phyloP scores from a whole-genome alignment of 2,113 vertebrate species.

The Aplodontia rufa region DNA sequence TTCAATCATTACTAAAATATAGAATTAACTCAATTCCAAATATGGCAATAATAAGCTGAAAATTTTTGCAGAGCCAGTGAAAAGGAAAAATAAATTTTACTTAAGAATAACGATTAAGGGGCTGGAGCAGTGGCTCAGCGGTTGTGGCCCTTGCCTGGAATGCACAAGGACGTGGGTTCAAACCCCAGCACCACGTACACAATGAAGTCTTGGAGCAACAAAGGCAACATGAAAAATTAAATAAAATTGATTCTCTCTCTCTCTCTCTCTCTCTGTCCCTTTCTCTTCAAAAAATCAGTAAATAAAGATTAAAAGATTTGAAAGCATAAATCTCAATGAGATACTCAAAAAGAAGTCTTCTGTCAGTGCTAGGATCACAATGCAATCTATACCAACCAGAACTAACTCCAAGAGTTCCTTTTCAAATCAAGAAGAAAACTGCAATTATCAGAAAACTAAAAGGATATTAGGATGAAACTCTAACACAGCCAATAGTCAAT shows the following conservation, averaged over 20 bases:
- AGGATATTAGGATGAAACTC: neutral
- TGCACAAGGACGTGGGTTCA: too few relatives aligned
- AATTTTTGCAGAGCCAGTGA: neutral
- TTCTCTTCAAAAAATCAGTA: too few relatives aligned
- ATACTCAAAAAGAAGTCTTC: neutral
- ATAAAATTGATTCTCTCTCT: too few relatives aligned
- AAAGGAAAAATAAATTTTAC: conserved; percentile 33
- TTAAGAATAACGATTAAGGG: neutral
- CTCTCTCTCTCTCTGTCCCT: too few relatives aligned
- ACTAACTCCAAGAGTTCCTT: neutral
- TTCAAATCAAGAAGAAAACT: neutral
- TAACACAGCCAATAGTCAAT: neutral
- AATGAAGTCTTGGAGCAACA: too few relatives aligned
- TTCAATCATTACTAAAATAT: neutral
- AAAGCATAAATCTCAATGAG: neutral
- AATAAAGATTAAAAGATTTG: neutral
- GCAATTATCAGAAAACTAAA: neutral
- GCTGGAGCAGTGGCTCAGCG: too few relatives aligned
- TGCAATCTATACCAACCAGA: neutral
- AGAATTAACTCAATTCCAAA: neutral
- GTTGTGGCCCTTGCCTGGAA: too few relatives aligned
- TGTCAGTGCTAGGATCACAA: neutral
- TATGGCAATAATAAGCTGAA: neutral
- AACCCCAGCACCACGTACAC: too few relatives aligned
- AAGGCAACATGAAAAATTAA: too few relatives aligned